Evolutionary conservation across 53 echinoderm and acorn worm genomes (phyloP), one percentile per base, ranked within the genome.

Genomic region (Patiria pectinifera): DNA sequence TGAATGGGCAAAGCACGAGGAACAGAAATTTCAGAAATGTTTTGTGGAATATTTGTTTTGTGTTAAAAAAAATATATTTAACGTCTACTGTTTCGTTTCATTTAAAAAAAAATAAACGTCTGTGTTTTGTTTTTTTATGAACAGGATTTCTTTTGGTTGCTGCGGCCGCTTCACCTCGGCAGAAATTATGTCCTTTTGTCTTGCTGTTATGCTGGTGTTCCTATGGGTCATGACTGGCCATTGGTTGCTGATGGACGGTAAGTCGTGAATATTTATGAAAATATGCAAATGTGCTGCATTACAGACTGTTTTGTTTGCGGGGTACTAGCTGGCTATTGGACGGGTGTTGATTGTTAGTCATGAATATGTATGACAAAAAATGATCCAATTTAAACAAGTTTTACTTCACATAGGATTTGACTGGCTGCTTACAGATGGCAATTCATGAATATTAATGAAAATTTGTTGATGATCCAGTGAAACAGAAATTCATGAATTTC

Each of bases 201-300:
- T 99, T 72, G 94, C 99, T 6, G 96, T 99, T 60, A 94, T 96
- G 95, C 93, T 99, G 84, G 99, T 99, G 58, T 96, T 99, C 71
- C 69, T 99, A 72, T 99, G 99, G 99, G 96, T 99, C 58, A 99
- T 99, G 96, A 99, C 99, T 18, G 99, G 99, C 66, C 99, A 99
- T 86, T 99, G 99, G 99, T 85, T 99, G 62, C 93, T 99, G 74
- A 99, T 99, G 99, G 99, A 99, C 95, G 99, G 99, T 99, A 95
- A 97, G 98, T 92, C 48, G 66, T 90, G 81, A 82, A 83, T 79
- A 83, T 85, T 26, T 18, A 87, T 83, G 15, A n/a, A 35, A 59
- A 18, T 77, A 35, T 76, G 26, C 77, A 76, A 47, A 72, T 53
- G 14, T 2, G 22, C 23, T 85, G 10, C n/a, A 15, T 7, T 35